phyloP scores from a whole-genome alignment of 2,797 vertebrate genomes.

The Decapterus maruadsi region DNA sequence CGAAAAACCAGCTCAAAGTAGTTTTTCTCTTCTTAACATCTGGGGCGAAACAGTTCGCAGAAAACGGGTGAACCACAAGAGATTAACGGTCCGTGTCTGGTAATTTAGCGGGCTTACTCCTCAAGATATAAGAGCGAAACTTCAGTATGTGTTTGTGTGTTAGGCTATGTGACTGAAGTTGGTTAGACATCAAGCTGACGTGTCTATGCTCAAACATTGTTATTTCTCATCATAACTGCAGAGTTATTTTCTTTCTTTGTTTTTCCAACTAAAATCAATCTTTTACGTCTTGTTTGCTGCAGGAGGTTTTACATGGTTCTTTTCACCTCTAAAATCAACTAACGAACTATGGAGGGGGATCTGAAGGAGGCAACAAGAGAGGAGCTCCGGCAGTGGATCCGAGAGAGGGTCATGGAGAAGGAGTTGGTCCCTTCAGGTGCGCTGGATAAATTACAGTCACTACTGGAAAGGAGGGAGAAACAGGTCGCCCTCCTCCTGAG shows the following conservation, averaged over 20 bases:
- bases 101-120: too few relatives aligned
- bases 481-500: slow-evolving; percentile 43
- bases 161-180: too few relatives aligned
- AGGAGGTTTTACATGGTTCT: too few relatives aligned
- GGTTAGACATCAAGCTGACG: too few relatives aligned
- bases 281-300: too few relatives aligned
- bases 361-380: slow-evolving; percentile 59
- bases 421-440: slow-evolving; percentile 17
- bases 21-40: background rate
- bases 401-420: slow-evolving; percentile 44
- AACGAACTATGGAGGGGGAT: slow-evolving; percentile 66
- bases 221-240: too few relatives aligned
- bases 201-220: too few relatives aligned
- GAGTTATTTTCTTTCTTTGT: too few relatives aligned
- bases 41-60: background rate
- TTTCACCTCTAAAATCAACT: too few relatives aligned
- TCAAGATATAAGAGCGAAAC: too few relatives aligned
- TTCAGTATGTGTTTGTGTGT: too few relatives aligned
- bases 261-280: too few relatives aligned
- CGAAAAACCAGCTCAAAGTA: background rate
- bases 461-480: slow-evolving; percentile 63
- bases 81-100: background rate
- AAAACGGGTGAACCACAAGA: background rate
- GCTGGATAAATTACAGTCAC: slow-evolving; percentile 60
- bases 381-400: slow-evolving; percentile 73